A percentile compares a stretch with the other conserved stretches of the same genome.
These are phyloP conservation scores for Baryphthengus martii DNA, from an alignment of 2,113 vertebrate genomes.

Conservation along the genomic window DNA sequence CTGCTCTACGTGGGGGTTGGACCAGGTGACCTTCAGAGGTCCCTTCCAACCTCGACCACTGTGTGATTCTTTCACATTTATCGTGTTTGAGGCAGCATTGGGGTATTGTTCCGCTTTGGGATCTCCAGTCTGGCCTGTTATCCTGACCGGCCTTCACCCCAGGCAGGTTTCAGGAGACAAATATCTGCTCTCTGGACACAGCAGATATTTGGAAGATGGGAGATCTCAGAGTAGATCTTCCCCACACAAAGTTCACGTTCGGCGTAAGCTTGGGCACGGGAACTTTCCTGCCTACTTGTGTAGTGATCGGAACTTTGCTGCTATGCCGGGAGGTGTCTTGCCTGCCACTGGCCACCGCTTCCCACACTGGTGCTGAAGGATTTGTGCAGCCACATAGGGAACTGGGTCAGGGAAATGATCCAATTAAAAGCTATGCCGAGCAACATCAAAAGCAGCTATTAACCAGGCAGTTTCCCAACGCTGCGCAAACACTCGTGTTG, in stretches of 20 bases:
- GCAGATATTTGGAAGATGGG: neutral
- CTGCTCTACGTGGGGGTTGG: neutral
- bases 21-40: neutral
- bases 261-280: neutral
- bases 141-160: neutral
- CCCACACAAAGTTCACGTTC: neutral
- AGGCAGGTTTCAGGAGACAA: neutral
- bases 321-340: neutral
- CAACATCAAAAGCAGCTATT: neutral
- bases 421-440: neutral
- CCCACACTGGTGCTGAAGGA: neutral
- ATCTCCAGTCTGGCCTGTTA: neutral
- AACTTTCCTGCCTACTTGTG: neutral
- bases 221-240: neutral
- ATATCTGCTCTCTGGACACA: neutral
- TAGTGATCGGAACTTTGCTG: neutral
- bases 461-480: neutral
- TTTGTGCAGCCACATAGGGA: neutral
- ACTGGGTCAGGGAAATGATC: conserved; percentile 16
- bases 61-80: neutral
- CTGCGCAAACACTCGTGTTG: neutral
- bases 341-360: neutral
- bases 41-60: neutral
- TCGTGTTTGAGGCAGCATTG: neutral
- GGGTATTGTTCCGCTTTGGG: neutral